Percentiles rank a stretch among this genome's conserved stretches.
Evolutionary conservation across 2,797 vertebrate species (phyloP).

Genomic region (Dipus sagitta): DNA sequence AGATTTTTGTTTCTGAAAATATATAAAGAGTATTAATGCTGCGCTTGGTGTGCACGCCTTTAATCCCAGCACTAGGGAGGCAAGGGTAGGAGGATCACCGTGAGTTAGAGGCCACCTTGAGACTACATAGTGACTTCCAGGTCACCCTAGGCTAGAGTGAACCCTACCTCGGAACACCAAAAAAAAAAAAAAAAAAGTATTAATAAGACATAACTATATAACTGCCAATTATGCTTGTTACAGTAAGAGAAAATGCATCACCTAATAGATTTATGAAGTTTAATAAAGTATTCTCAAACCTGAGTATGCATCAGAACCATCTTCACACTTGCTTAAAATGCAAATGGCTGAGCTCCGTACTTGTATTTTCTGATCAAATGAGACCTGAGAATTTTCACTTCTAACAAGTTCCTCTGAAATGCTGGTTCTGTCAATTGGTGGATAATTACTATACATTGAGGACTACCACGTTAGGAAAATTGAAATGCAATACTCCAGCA

Average conservation of each 20-base stretch:
- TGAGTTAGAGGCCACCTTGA: no score
- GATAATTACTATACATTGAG: neutral
- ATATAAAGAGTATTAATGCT: neutral
- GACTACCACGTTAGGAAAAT: neutral
- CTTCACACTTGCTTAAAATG: neutral
- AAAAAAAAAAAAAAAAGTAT: neutral
- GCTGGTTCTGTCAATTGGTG: neutral
- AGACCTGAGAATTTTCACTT: constrained; percentile 15
- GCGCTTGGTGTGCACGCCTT: no score
- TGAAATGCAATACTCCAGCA: no score
- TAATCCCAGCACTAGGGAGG: no score
- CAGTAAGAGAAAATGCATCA: neutral
- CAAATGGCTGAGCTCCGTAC: neutral
- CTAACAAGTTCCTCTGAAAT: constrained; percentile 29
- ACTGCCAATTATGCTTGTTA: constrained; percentile 14
- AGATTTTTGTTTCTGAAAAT: constrained; percentile 54
- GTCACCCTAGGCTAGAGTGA: no score
- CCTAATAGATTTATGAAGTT: neutral
- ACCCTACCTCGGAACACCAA: no score
- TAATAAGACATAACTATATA: neutral
- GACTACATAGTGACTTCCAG: no score
- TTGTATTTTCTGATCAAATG: constrained; percentile 1
- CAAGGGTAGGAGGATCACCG: no score
- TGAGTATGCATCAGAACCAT: neutral
- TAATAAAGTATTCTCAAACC: neutral